These are phyloP conservation scores for Coptodon rendalli DNA, from an alignment of 2,113 vertebrate genomes.

Conservation along the genomic window DNA sequence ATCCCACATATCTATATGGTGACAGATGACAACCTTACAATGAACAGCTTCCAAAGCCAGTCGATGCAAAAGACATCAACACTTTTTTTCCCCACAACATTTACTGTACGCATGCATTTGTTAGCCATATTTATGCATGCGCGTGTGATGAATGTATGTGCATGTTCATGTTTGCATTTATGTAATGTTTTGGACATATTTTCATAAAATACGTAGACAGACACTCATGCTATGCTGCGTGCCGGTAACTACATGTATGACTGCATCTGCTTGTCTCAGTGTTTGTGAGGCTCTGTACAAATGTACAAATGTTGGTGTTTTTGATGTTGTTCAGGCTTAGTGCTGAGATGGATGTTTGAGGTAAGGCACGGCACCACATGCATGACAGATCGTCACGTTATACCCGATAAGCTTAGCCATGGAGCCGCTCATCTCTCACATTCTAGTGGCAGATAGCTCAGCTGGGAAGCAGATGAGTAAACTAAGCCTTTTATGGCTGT, in stretches of 20 bases:
- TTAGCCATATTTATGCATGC: neutral
- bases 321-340: constrained; percentile 3
- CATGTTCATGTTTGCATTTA: neutral
- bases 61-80: neutral
- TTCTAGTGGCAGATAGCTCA: constrained; percentile 43
- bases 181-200: neutral
- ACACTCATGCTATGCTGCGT: neutral
- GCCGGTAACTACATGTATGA: neutral
- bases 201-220: neutral
- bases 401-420: constrained; percentile 30
- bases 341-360: constrained; percentile 41
- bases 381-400: constrained; percentile 43
- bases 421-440: constrained; percentile 24
- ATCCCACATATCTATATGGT: neutral
- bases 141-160: constrained; percentile 15
- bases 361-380: constrained; percentile 41
- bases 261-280: neutral
- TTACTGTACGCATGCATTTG: constrained; percentile 24
- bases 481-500: constrained; percentile 19
- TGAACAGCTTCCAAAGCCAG: neutral
- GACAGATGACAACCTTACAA: neutral
- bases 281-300: neutral
- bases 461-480: constrained; percentile 36
- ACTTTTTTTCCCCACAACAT: neutral
- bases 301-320: constrained; percentile 41